Evolutionary conservation across 2,113 vertebrate genomes (phyloP), one percentile per base, ranked within the genome.

Genomic region (Speoplatyrhinus poulsoni): DNA sequence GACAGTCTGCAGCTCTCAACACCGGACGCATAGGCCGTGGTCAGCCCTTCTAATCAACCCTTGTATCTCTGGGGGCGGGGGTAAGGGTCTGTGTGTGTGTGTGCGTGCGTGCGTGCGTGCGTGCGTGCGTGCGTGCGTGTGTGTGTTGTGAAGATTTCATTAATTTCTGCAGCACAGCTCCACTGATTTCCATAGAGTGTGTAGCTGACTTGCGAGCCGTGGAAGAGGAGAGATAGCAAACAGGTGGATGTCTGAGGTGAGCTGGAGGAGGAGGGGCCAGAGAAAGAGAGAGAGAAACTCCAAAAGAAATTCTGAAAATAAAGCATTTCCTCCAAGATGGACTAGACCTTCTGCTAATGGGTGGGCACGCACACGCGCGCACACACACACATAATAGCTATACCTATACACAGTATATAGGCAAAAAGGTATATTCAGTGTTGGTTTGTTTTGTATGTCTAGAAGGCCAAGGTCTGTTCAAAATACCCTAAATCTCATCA

Each of bases 11-110:
- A 56, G 54, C 13, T 13, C 13, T n/a, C 3, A 67, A 72, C 63
- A 67, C 67, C 57, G 53, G 41, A 16, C 15, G 65, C 26, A 49
- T 49, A 84, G 82, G 84, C 80, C 62, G 60, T 13, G 68, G 79
- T 75, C 70, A 48, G 55, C 50, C 49, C 67, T 47, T 67, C 57
- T 57, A 70, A 81, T 69, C 68, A 50, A 56, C 54, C 13, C 1
- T 10, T 26, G 12, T 58, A 57, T 75, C 63, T 65, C 36, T 36
- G 10, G 1, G 3, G 33, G 8, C 9, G n/a, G 54, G 16, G n/a
- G 10, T 26, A 17, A 1, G 32, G 26, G 55, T 19, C 9, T 57
- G 4, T 57, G 9, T 33, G 53, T 12, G 53, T 55, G 57, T 59
- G 26, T 59, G 19, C n/a, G 9, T 33, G 53, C 7, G 53, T 55